Evolutionary conservation across 2,113 vertebrate genomes (phyloP), one percentile per base, ranked within the genome.

Genomic region (Serinus canaria): DNA sequence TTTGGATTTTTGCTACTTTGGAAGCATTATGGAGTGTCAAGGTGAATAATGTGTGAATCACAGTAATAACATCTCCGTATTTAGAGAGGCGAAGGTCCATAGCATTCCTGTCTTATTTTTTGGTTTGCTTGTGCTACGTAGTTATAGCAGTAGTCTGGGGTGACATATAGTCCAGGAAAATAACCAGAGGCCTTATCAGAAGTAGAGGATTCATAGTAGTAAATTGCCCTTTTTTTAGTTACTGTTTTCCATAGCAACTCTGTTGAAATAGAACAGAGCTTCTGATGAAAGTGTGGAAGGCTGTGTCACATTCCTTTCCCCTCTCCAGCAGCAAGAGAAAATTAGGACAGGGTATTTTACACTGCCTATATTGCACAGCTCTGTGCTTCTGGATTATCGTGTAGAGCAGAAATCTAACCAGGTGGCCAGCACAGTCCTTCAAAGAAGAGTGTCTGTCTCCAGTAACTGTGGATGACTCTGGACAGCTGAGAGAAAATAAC

Each of bases 161-260:
- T 92, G 43, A 46, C 56, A 23, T 50, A 49, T 13, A 73, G 70
- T 64, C 58, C 37, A 72, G 39, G 16, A 81, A 93, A 67, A 92
- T 64, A 83, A 83, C 33, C 41, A 70, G 60, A 86, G 25, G 5
- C 80, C 55, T 92, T 83, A 58, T 70, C 60, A 90, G 55, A 89
- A 88, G 13, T 24, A 79, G 58, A 73, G 37, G 8, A 69, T 77
- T 85, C 75, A 60, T 73, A 76, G 53, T 62, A 83, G 56, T 43
- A 64, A 78, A 43, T 55, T 53, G 11, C 23, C 22, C 15, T 64
- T 82, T 49, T 73, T 56, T 58, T 2, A 28, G 25, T 77, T n/a
- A 28, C 25, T 87, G 2, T 50, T 86, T 93, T 90, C 24, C 24
- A 7, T 92, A 78, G 43, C 3, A 4, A 63, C 25, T 67, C 66